Evolutionary conservation across 2,797 vertebrate genomes (phyloP).

Genomic region (Alfaro cultratus): DNA sequence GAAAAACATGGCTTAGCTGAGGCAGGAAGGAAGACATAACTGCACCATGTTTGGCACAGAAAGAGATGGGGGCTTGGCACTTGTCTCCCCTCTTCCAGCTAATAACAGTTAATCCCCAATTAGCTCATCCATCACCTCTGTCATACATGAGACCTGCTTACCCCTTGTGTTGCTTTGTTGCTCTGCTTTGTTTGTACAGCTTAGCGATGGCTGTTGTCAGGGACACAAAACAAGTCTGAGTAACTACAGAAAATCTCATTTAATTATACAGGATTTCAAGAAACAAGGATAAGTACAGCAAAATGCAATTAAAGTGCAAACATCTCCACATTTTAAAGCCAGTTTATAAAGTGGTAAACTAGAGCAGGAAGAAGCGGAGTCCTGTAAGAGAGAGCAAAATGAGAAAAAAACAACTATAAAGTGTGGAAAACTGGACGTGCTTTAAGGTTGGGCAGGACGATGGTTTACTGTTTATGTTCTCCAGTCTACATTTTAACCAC

Average conservation of each 20-base stretch:
- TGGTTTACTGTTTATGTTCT: not conserved
- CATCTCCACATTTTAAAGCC: conserved; percentile 20
- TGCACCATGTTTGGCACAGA: conserved; percentile 42
- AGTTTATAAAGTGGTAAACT: conserved; percentile 8
- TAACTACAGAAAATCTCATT: conserved; percentile 26
- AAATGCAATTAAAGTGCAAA: not conserved
- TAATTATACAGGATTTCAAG: conserved; percentile 32
- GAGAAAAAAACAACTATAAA: conserved; percentile 9
- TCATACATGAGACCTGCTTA: conserved; percentile 58
- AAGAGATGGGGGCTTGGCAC: conserved; percentile 41
- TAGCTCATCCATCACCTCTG: conserved; percentile 69
- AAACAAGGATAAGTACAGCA: conserved; percentile 12
- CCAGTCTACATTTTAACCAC: not conserved
- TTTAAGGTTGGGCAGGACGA: conserved; percentile 3
- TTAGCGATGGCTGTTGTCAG: conserved; percentile 48
- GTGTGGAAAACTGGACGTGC: conserved; percentile 27
- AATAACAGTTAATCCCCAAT: conserved; percentile 79
- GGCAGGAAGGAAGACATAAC: conserved; percentile 39
- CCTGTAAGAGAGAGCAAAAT: conserved; percentile 19
- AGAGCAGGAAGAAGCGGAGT: not conserved
- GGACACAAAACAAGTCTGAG: conserved; percentile 41
- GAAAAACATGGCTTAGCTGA: conserved; percentile 36
- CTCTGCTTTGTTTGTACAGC: conserved; percentile 50
- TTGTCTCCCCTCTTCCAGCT: conserved; percentile 59
- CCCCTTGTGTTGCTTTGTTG: conserved; percentile 52